Evolutionary conservation across 2,113 vertebrate genomes (phyloP), one percentile per base, ranked within the genome.

Genomic region (Spea bombifrons): DNA sequence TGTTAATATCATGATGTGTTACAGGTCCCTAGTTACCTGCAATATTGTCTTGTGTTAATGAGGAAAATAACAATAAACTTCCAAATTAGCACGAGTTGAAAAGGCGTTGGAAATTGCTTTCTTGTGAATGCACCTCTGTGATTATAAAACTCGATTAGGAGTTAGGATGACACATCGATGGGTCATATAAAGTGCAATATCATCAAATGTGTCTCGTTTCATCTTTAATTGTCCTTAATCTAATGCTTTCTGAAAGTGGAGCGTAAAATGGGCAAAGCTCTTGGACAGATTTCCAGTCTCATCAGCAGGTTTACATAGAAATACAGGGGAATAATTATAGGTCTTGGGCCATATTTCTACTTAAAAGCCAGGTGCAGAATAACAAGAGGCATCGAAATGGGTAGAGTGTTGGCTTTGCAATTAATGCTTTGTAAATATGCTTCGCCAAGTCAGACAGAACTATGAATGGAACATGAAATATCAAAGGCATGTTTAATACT

Each of bases 31-130:
- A 17, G 68, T 71, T 71, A 63, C 76, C 55, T 78, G 63, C 66
- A 59, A 49, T 77, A 46, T 78, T n/a, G 48, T 4, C 71, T 64
- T 5, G 67, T 30, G 52, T 78, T 78, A 78, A 78, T 78, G 67
- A 71, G 67, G 64, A 71, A 64, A 66, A 71, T 71, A 65, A 71
- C 76, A n/a, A 57, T 78, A 64, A 50, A 71, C 57, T 63, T 64
- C 68, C 67, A 64, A 71, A 71, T 71, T 63, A 71, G 30, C 43
- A 53, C 53, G 30, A 71, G 67, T 57, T 64, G 65, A 16, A 30
- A 55, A 57, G 45, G 12, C 52, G 6, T 68, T 61, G 46, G 50
- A 63, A 71, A 78, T 71, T 63, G 7, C n/a, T 63, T 65, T 78
- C 17, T 71, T 78, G 47, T 0, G 8, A 78, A 71, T 71, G 47